Percentiles rank a stretch among this genome's conserved stretches.
Conservation (phyloP, 53 echinoderm and acorn worm species). For the Holothuria leucospilota region DNA sequence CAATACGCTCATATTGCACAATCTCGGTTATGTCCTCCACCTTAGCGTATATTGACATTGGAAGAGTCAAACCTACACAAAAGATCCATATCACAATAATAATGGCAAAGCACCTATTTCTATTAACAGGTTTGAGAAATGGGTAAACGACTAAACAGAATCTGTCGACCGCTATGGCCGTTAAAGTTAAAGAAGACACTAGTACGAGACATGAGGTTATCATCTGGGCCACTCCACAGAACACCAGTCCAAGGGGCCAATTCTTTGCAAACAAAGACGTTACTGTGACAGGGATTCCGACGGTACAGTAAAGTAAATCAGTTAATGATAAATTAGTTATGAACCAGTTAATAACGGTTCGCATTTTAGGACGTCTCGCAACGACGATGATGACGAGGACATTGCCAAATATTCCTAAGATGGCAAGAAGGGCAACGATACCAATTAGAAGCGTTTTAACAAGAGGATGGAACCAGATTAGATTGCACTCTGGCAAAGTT, state of each 20-base stretch:
- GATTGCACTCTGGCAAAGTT: conserved; percentile 11
- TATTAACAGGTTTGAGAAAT: conserved; percentile 80
- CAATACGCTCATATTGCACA: not conserved
- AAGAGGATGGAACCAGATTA: conserved; percentile 12
- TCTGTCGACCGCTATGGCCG: conserved; percentile 88
- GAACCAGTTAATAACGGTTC: conserved; percentile 91
- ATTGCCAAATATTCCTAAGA: conserved; percentile 77
- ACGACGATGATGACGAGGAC: conserved; percentile 78
- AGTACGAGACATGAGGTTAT: conserved; percentile 75
- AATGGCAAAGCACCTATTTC: conserved; percentile 71
- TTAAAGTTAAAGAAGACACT: conserved; percentile 84
- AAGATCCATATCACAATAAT: conserved; percentile 77
- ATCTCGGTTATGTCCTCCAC: conserved; percentile 51
- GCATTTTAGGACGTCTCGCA: conserved; percentile 82
- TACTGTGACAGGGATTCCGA: conserved; percentile 79
- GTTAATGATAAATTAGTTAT: conserved; percentile 86
- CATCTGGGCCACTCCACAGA: conserved; percentile 73
- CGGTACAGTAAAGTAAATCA: conserved; percentile 71
- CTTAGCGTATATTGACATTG: conserved; percentile 57
- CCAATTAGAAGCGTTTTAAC: conserved; percentile 18
- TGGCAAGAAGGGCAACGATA: conserved; percentile 48
- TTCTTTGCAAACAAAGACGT: conserved; percentile 49
- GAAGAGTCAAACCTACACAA: conserved; percentile 71
- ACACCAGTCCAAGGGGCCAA: conserved; percentile 67
- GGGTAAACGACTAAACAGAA: conserved; percentile 96